Evolutionary conservation across 1,140 invertebrate genomes (phyloP).

Genomic region (Euura saliciscinereae): DNA sequence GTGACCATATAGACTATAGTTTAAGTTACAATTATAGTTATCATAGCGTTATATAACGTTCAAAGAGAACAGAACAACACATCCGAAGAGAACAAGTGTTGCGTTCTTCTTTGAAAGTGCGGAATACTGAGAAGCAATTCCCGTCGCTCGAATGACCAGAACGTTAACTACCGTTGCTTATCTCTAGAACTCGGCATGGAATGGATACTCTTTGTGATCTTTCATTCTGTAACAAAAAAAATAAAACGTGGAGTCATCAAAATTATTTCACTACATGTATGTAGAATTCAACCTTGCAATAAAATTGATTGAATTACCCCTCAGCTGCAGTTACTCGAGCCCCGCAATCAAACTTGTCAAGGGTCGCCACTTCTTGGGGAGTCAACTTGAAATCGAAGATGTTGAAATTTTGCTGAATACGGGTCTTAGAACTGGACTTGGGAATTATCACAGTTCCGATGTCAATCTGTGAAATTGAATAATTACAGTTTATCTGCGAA

Average conservation of each 20-base stretch:
- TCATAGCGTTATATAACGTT: too few species aligned
- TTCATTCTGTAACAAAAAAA: background rate
- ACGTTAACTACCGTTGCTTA: too few species aligned
- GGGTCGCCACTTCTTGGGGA: background rate
- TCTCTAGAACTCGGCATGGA: conserved; percentile 38
- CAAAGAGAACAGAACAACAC: too few species aligned
- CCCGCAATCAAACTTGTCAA: background rate
- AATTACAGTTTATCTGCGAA: too few species aligned
- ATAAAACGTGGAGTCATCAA: background rate
- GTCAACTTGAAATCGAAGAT: conserved; percentile 70
- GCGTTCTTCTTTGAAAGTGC: too few species aligned
- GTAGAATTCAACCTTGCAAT: background rate
- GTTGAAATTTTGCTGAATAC: conserved; percentile 76
- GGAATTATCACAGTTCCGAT: conserved; percentile 66
- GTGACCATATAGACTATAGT: too few species aligned
- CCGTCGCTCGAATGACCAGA: too few species aligned
- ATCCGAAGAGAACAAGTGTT: too few species aligned
- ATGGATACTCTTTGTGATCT: conserved; percentile 44
- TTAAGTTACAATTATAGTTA: too few species aligned
- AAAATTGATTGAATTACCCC: background rate
- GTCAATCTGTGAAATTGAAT: conserved; percentile 32
- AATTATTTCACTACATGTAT: background rate
- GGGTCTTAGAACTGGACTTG: conserved; percentile 72
- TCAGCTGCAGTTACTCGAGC: background rate
- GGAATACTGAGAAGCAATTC: too few species aligned